Percentiles rank a stretch among this genome's conserved stretches.
phyloP scores from a whole-genome alignment of 2,888 invertebrate genomes.

The Vandiemenella viatica region DNA sequence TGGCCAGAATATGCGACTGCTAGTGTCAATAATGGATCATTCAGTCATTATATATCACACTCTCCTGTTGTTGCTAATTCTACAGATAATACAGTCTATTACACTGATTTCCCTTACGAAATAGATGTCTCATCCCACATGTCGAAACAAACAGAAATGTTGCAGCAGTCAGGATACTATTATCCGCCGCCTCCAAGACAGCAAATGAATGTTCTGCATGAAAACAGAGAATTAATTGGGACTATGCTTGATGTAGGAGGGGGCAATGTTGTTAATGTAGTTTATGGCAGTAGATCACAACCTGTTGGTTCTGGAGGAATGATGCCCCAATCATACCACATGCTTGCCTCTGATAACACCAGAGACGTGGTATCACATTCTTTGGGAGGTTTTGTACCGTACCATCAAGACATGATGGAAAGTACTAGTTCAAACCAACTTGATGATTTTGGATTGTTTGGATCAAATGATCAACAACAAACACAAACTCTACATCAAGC shows the following conservation, averaged over 20 bases:
- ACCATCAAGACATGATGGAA: constrained; percentile 6
- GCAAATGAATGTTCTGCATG: constrained; percentile 3
- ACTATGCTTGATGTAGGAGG: constrained; percentile 28
- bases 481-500: constrained; percentile 4
- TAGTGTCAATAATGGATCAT: constrained; percentile 1
- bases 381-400: constrained; percentile 11
- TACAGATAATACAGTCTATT: constrained; percentile 6
- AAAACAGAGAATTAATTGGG: constrained; percentile 9
- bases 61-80: constrained; percentile 5
- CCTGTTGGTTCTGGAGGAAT: not conserved
- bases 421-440: not conserved
- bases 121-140: constrained; percentile 7
- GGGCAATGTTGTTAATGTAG: constrained; percentile 30
- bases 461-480: constrained; percentile 8
- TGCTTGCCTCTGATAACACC: constrained; percentile 7
- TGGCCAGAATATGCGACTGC: constrained; percentile 26
- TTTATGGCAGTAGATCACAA: constrained; percentile 4
- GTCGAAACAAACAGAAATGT: constrained; percentile 6
- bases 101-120: constrained; percentile 9
- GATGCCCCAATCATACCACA: constrained; percentile 5
- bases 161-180: constrained; percentile 8
- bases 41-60: constrained; percentile 4
- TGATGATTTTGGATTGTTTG: constrained; percentile 11
- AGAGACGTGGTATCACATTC: constrained; percentile 2
- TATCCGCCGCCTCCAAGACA: constrained; percentile 7